phyloP scores from a whole-genome alignment of 2,888 invertebrate genomes.

The Sphaerophoria rueppellii region DNA sequence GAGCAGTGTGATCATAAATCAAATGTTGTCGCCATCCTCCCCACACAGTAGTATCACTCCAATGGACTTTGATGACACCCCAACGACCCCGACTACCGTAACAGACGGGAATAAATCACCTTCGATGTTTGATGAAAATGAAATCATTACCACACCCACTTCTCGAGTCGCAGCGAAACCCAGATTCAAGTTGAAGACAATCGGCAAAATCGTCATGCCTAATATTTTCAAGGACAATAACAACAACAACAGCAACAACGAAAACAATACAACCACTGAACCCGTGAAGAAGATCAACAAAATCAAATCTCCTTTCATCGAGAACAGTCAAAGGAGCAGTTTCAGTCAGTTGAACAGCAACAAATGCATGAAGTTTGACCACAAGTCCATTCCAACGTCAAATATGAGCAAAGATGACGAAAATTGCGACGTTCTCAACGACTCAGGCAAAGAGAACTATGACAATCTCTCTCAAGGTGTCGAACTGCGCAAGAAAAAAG shows the following conservation, averaged over 20 bases:
- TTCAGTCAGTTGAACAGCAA: slow-evolving; percentile 65
- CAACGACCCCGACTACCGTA: slow-evolving; percentile 30
- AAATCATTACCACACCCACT: slow-evolving; percentile 63
- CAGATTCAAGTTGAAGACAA: slow-evolving; percentile 77
- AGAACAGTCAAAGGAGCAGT: slow-evolving; percentile 76
- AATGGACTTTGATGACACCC: slow-evolving; percentile 61
- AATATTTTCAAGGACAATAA: slow-evolving; percentile 78
- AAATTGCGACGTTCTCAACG: slow-evolving; percentile 75
- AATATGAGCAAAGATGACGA: slow-evolving; percentile 68
- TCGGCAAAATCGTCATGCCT: slow-evolving; percentile 80
- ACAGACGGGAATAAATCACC: not conserved
- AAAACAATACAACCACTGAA: slow-evolving; percentile 41
- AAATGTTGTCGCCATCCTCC: slow-evolving; percentile 10
- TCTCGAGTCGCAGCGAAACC: slow-evolving; percentile 73
- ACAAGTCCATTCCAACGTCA: slow-evolving; percentile 67
- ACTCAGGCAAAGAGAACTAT: slow-evolving; percentile 81
- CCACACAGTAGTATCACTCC: slow-evolving; percentile 76
- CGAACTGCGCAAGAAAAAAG: slow-evolving; percentile 77
- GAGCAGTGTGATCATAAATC: slow-evolving; percentile 57
- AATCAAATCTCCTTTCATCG: slow-evolving; percentile 81
- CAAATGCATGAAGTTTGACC: slow-evolving; percentile 75
- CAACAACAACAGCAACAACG: slow-evolving; percentile 72
- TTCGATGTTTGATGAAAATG: slow-evolving; percentile 22
- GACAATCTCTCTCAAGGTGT: slow-evolving; percentile 74
- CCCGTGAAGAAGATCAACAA: slow-evolving; percentile 79